These are phyloP conservation scores for Halcyon chelicuti DNA, from an alignment of 2,797 vertebrate genomes.

Conservation along the genomic window DNA sequence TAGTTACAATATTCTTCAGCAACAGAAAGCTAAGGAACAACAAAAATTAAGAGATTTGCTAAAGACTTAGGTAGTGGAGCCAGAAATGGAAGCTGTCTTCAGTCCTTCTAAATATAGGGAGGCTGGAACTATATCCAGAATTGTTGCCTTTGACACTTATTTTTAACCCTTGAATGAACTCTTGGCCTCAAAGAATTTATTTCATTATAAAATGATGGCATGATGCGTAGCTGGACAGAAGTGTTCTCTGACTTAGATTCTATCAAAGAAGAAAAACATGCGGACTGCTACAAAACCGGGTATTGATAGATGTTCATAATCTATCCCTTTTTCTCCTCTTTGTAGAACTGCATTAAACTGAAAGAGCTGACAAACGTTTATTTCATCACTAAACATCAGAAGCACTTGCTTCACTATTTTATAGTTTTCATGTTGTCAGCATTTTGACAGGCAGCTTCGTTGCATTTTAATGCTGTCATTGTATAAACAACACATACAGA, in stretches of 20 bases:
- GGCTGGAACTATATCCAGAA: neutral
- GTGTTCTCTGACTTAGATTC: neutral
- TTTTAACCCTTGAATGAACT: neutral
- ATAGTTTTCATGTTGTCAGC: slow-evolving; percentile 25
- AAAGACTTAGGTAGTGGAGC: neutral
- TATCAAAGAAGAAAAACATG: neutral
- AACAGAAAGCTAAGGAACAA: neutral
- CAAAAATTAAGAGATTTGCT: neutral
- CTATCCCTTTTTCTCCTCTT: neutral
- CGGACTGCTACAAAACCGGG: neutral
- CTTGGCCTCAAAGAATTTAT: neutral
- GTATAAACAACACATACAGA: neutral
- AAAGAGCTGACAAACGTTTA: slow-evolving; percentile 6
- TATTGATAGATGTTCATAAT: neutral
- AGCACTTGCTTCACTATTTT: neutral
- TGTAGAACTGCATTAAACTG: neutral
- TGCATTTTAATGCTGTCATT: slow-evolving; percentile 17
- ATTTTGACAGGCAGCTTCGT: slow-evolving; percentile 33
- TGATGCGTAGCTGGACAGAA: neutral
- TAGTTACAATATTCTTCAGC: neutral
- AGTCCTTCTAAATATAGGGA: neutral
- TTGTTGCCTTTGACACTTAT: neutral
- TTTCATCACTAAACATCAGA: neutral
- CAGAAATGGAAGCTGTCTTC: neutral
- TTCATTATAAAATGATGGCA: neutral